phyloP scores from a whole-genome alignment of 2,888 invertebrate genomes.

The Diarsia dahlii region DNA sequence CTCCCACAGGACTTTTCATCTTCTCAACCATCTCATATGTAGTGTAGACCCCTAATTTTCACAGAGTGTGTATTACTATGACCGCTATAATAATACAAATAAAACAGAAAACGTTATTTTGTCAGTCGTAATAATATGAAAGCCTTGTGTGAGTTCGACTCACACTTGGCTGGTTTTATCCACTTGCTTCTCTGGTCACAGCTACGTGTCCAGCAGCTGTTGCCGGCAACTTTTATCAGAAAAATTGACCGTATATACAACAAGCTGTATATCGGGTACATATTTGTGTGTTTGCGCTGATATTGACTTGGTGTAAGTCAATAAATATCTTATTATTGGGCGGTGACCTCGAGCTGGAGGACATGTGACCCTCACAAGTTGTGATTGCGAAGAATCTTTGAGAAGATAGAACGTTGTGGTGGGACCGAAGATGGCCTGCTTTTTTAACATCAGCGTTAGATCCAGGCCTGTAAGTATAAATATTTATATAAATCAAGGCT shows the following conservation, averaged over 20 bases:
- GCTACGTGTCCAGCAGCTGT: not conserved
- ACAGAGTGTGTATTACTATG: not conserved
- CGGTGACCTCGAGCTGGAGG: constrained; percentile 26
- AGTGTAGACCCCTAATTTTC: not conserved
- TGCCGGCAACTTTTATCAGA: not conserved
- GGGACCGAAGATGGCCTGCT: not conserved
- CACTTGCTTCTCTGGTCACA: no score
- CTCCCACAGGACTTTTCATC: not conserved
- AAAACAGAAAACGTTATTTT: not conserved
- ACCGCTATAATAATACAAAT: not conserved
- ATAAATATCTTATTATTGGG: constrained; percentile 63
- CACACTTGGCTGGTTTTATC: not conserved
- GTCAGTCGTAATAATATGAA: not conserved
- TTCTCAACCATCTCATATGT: not conserved
- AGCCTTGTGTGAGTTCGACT: not conserved
- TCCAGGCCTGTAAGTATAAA: not conserved
- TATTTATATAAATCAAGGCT: not conserved
- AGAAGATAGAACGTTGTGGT: not conserved
- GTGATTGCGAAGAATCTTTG: constrained; percentile 13
- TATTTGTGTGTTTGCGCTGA: constrained; percentile 43
- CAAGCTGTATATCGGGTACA: constrained; percentile 29
- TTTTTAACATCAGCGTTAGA: not conserved
- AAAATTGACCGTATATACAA: not conserved
- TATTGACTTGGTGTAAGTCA: constrained; percentile 61
- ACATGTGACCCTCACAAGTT: constrained; percentile 15